Evolutionary conservation across 2,888 invertebrate species (phyloP).

Genomic region (Drosophila meridionalis): DNA sequence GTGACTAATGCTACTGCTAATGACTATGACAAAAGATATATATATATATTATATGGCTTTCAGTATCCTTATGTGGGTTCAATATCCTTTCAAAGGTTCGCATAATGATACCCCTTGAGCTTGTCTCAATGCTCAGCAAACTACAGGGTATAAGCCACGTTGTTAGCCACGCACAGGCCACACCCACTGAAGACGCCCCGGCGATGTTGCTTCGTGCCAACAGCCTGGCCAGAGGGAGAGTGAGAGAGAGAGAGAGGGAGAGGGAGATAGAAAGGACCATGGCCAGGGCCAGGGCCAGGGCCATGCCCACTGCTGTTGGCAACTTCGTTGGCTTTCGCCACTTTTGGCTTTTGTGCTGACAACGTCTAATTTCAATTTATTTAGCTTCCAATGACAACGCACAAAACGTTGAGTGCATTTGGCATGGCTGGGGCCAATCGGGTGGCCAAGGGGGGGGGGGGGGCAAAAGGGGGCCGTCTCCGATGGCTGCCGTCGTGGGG

Average conservation of each 20-base stretch:
- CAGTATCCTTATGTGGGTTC: background rate
- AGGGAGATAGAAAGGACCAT: background rate
- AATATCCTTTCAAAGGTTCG: too few species aligned
- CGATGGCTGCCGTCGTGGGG: background rate
- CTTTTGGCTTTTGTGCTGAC: conserved; percentile 72
- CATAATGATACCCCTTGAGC: background rate
- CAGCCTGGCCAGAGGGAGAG: too few species aligned
- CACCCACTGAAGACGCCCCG: conserved; percentile 40
- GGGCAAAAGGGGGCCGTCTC: too few species aligned
- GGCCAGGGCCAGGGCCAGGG: conserved; percentile 5
- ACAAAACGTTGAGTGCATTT: conserved; percentile 67
- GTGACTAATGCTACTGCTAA: background rate
- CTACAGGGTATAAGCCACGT: conserved; percentile 13
- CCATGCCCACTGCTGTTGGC: conserved; percentile 1
- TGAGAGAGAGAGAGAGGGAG: background rate
- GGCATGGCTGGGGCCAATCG: background rate
- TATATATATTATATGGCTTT: background rate
- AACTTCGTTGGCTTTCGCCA: conserved; percentile 34
- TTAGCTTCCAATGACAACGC: conserved; percentile 76
- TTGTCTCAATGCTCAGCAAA: background rate
- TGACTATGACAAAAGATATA: background rate
- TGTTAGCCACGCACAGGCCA: conserved; percentile 41
- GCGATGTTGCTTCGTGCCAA: conserved; percentile 41
- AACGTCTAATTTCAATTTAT: conserved; percentile 78
- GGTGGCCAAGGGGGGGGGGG: too few species aligned